These are phyloP conservation scores for Diprion similis DNA, from an alignment of 1,140 invertebrate species.

Conservation along the genomic window DNA sequence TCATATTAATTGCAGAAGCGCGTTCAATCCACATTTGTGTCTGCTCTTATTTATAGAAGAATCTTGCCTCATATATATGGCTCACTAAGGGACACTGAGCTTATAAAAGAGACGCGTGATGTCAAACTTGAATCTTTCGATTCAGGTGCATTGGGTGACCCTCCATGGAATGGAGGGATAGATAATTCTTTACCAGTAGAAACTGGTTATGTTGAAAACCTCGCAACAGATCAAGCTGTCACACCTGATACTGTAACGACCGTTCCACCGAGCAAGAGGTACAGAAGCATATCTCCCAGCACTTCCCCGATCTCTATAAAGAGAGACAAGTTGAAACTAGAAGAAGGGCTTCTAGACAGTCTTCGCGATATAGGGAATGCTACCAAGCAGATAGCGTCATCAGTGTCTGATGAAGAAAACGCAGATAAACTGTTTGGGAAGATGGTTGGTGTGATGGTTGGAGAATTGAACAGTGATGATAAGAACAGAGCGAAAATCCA, in stretches of 20 bases:
- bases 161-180: background rate
- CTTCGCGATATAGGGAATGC: background rate
- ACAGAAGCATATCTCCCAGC: background rate
- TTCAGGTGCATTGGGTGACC: background rate
- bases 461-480: background rate
- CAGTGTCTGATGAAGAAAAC: background rate
- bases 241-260: background rate
- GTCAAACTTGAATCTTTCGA: background rate
- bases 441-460: background rate
- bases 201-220: no score
- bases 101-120: background rate
- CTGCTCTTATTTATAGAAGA: background rate
- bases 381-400: no score
- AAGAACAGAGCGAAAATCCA: background rate
- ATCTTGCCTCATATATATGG: background rate
- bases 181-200: background rate
- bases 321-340: background rate
- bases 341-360: background rate
- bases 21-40: no score
- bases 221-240: no score
- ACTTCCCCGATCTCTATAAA: background rate
- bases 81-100: background rate
- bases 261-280: background rate
- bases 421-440: constrained; percentile 3
- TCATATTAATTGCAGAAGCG: no score